phyloP scores from a whole-genome alignment of 2,888 invertebrate genomes.

The Caenorhabditis sp. region DNA sequence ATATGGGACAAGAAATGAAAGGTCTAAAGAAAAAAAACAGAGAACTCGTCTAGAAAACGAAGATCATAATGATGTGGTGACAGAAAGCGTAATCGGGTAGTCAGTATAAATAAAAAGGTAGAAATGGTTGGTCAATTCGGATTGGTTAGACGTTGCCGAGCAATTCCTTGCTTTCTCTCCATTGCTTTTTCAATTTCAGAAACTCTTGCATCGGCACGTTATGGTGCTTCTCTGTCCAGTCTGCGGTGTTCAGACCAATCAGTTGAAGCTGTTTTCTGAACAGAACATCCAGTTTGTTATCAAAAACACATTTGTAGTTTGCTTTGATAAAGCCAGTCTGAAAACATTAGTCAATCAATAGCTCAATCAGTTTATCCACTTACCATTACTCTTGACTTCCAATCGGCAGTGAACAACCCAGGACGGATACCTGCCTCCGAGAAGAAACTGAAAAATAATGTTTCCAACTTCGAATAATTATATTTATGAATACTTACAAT shows the following conservation, averaged over 20 bases:
- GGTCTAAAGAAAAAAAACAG: background rate
- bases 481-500: slow-evolving; percentile 16
- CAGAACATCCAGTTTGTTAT: background rate
- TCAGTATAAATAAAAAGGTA: background rate
- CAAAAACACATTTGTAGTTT: slow-evolving; percentile 4
- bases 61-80: background rate
- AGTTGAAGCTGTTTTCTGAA: slow-evolving; percentile 33
- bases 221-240: slow-evolving; percentile 3
- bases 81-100: background rate
- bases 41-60: background rate
- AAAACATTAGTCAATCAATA: background rate
- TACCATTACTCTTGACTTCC: slow-evolving; percentile 18
- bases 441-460: slow-evolving; percentile 20
- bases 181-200: slow-evolving; percentile 7
- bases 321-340: slow-evolving; percentile 24
- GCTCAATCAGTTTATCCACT: background rate
- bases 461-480: slow-evolving; percentile 2
- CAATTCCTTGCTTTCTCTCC: background rate
- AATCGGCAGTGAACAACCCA: slow-evolving; percentile 6
- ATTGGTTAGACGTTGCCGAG: background rate
- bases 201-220: background rate
- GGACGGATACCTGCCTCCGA: slow-evolving; percentile 16
- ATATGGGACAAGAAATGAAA: background rate
- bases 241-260: background rate
- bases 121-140: background rate